Evolutionary conservation across 1,140 invertebrate species (phyloP), one percentile per base, ranked within the genome.

Genomic region (Trichoplusia ni): DNA sequence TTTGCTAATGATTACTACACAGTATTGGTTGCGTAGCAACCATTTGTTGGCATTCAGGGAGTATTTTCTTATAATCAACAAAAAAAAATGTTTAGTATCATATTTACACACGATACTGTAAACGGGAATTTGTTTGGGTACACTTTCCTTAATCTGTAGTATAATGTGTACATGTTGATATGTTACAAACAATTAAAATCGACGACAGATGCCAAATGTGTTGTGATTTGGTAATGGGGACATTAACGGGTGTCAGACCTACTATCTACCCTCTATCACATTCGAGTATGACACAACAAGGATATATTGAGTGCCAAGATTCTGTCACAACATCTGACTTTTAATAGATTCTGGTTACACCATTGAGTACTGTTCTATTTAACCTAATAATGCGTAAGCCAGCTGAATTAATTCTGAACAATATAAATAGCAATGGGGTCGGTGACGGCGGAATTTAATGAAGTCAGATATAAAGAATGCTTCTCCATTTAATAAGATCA

Each of bases 281-380:
- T 13, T 11, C 8, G 11, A 42, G 5, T 11, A 27, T 58, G 14
- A 42, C 54, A 44, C 25, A 58, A 58, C 21, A 31, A 58, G 37
- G 38, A 58, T 31, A 27, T 29, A 9, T 19, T 29, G 5, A 16
- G 5, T 58, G 53, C 53, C 53, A 58, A 58, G 53, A 58, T 7
- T 38, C 44, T 11, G 23, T 35, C 16, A 58, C 53, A 6, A 29
- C 31, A 42, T 31, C 23, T 40, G 53, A 58, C 44, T 47, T 58
- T 58, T 58, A 58, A 58, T 42, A 25, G 44, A 37, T 44, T 44
- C 25, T 44, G 25, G 38, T 58, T 58, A 27, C 37, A 58, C 37
- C 37, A 42, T 42, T 38, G 31, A 35, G 16, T n/a, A 49, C 23
- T 16, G 33, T 11, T 54, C 13, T 33, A 54, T 38, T 38, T 29